Base-by-base conservation (phyloP, 2,888 invertebrate species). In the Hypercompe scribonia region DNA sequence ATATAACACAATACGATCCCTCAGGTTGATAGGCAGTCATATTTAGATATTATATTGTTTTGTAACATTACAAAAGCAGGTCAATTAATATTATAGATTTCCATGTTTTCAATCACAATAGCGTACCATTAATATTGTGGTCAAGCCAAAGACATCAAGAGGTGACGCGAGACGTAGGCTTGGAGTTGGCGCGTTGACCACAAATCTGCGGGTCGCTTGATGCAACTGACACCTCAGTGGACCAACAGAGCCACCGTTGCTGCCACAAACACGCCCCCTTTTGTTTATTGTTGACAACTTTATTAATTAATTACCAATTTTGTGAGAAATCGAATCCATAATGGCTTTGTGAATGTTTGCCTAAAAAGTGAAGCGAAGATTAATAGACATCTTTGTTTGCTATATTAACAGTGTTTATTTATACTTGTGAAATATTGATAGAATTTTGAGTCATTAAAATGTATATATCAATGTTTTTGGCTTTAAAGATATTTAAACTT, bases 191-290 rank as follows among this genome's bases (percentile, higher is more conserved):
- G 83, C 87, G 83, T 88, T 89, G 91, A 93, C 95, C 95, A 95
- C 95, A 93, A 94, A 95, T 94, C 94, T 93, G 93, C 86, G 93
- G 94, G 82, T 70, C 78, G 86, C 84, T 85, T 83, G 84, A 79
- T 94, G 95, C 88, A 86, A 83, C 89, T 94, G 93, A 92, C 92
- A 92, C 88, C 91, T 89, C 89, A 86, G 85, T 85, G 74, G 87
- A 86, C 87, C 82, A 85, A 70, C 70, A 66, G 39, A 34, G 54
- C 74, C 46, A 65, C 54, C 61, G 46, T n/a, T 39, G 28, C 65
- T 64, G 88, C 85, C 84, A 84, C 88, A 83, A 87, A 77, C 89
- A 91, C 93, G 87, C 92, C 93, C 91, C 87, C 91, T 92, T 92
- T 93, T 93, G 93, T 93, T 93, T 93, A 92, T 91, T 87, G 88